Base-by-base conservation (phyloP, 2,888 invertebrate species). In the Quadriops clusia region DNA sequence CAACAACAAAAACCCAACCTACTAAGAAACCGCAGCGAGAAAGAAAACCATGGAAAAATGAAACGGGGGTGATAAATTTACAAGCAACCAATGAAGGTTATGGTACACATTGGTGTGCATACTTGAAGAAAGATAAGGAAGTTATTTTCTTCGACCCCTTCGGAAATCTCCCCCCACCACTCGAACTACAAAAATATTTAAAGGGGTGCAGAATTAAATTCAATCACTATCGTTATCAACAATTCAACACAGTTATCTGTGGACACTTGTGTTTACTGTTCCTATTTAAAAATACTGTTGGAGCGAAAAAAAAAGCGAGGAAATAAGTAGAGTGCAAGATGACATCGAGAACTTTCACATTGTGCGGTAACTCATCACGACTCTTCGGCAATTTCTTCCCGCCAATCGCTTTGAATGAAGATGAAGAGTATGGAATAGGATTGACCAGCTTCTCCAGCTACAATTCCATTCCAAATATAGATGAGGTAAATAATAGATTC, bases 141-240 rank as follows among this genome's bases (percentile, higher is more conserved):
- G 37, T 46, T 10, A 38, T 46, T 30, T 55, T 53, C 37, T 56
- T 47, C 39, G 51, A 54, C 31, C 51, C 49, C 29, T 57, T 52
- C 36, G 53, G 53, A 7, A 45, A 54, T 40, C 40, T 51, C 14
- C 41, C 42, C 28, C 53, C 50, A 3, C 49, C 50, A 1, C 11
- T 29, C 24, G 50, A 54, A 43, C 23, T 51, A 5, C 37, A 48
- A n/a, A 43, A 45, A n/a, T 52, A 51, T 28, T 33, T 42, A 13
- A 38, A 38, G 23, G 23, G 24, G 10, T 17, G 26, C 16, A 28
- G 37, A 15, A 37, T 42, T 12, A 15, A 30, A 23, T 52, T 50
- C 28, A 53, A 51, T 39, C 45, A 53, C 41, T 24, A 37, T 20
- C 34, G 36, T 30, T 38, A 42, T 33, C 51, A 53, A 42, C 32